phyloP scores from a whole-genome alignment of 2,888 invertebrate genomes.

The Actias luna region DNA sequence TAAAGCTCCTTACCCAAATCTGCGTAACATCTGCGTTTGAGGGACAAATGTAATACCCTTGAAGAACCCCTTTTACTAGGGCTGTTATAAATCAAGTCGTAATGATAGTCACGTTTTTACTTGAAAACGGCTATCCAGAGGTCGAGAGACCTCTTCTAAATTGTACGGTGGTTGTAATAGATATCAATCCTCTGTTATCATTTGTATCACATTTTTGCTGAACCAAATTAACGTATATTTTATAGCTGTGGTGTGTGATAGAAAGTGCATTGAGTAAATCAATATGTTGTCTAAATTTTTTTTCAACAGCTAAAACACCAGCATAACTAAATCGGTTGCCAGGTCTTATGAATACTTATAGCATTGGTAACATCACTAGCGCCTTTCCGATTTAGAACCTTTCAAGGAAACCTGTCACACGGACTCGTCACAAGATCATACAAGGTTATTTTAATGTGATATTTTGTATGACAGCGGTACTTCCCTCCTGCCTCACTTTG shows the following conservation, averaged over 20 bases:
- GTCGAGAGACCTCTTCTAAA: background rate
- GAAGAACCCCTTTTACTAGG: constrained; percentile 43
- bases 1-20: constrained; percentile 34
- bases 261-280: background rate
- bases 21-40: constrained; percentile 40
- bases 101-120: constrained; percentile 50
- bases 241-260: too few species aligned
- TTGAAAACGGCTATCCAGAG: background rate
- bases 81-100: constrained; percentile 47
- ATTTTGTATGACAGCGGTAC: too few species aligned
- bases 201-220: background rate
- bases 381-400: too few species aligned
- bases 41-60: constrained; percentile 35
- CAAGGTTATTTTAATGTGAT: too few species aligned
- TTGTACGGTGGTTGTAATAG: background rate
- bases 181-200: background rate
- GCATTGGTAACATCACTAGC: too few species aligned
- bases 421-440: too few species aligned
- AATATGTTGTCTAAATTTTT: background rate
- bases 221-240: background rate
- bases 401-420: too few species aligned
- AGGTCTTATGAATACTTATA: too few species aligned
- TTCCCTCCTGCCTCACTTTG: too few species aligned
- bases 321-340: too few species aligned
- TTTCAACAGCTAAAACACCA: too few species aligned